phyloP scores from a whole-genome alignment of 1,140 invertebrate genomes.

The Zaprionus nigranus region DNA sequence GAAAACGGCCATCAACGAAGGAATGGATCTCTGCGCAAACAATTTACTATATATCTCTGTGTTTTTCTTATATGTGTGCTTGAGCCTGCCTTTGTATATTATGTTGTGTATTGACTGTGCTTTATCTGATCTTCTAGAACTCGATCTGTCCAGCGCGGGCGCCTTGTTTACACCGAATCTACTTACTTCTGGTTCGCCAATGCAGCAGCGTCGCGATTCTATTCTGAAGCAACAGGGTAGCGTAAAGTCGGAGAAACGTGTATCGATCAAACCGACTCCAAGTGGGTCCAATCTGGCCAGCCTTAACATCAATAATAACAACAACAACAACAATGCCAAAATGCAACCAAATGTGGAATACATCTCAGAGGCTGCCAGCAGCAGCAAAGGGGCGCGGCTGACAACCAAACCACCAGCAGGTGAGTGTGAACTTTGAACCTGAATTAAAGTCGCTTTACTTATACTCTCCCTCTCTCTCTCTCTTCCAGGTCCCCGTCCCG shows the following conservation, averaged over 20 bases:
- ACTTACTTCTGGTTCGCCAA: conserved; percentile 43
- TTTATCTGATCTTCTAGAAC: conserved; percentile 43
- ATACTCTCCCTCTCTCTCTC: too few species aligned
- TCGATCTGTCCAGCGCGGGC: conserved; percentile 37
- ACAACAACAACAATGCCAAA: conserved; percentile 62
- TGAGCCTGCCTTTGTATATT: background rate
- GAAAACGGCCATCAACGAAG: background rate
- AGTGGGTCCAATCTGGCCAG: conserved; percentile 45
- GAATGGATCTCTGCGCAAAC: conserved; percentile 7
- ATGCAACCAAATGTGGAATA: conserved; percentile 73
- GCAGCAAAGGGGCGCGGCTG: conserved; percentile 55
- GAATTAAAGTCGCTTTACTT: background rate
- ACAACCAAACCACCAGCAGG: conserved; percentile 69
- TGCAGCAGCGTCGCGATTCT: conserved; percentile 73
- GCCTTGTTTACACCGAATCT: conserved; percentile 30
- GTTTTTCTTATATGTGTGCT: conserved; percentile 1
- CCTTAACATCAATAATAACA: conserved; percentile 55
- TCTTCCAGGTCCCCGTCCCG: conserved; percentile 70
- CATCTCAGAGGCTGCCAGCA: conserved; percentile 62
- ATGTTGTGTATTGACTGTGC: conserved; percentile 21
- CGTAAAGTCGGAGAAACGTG: conserved; percentile 77
- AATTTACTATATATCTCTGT: background rate
- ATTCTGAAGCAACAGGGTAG: conserved; percentile 82
- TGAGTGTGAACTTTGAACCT: background rate
- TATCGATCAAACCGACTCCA: conserved; percentile 74